Percentiles rank a stretch among this genome's conserved stretches.
phyloP scores from a whole-genome alignment of 2,888 invertebrate species.

The Lepidonotus clava region DNA sequence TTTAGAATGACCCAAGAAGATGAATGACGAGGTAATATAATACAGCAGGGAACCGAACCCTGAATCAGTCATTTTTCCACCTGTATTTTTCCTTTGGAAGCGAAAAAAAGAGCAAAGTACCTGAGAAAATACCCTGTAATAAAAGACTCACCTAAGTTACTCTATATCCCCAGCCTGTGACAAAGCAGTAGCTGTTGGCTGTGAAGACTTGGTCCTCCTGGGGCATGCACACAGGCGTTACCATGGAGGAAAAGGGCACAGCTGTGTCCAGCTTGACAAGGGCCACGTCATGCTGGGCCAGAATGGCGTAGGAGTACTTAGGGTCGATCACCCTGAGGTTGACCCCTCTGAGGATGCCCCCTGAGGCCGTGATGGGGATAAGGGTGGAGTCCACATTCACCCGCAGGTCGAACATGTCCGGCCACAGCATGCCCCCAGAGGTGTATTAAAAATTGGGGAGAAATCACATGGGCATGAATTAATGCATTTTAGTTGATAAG shows the following conservation, averaged over 20 bases:
- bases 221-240: constrained; percentile 10
- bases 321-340: background rate
- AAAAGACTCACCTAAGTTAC: too few species aligned
- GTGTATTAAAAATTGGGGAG: too few species aligned
- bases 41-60: too few species aligned
- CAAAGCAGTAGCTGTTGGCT: constrained; percentile 1
- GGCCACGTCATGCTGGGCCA: background rate
- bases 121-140: background rate
- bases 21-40: too few species aligned
- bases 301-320: background rate
- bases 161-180: constrained; percentile 28
- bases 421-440: too few species aligned
- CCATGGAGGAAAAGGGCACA: background rate
- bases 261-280: background rate
- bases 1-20: too few species aligned
- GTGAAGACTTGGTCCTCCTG: background rate
- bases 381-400: background rate
- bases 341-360: background rate
- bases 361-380: background rate
- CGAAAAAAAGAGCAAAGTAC: background rate
- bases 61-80: too few species aligned
- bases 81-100: background rate
- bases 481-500: too few species aligned
- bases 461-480: too few species aligned
- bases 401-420: background rate